These are phyloP conservation scores for Acleris sparsana DNA, from an alignment of 2,888 invertebrate genomes.

Conservation along the genomic window DNA sequence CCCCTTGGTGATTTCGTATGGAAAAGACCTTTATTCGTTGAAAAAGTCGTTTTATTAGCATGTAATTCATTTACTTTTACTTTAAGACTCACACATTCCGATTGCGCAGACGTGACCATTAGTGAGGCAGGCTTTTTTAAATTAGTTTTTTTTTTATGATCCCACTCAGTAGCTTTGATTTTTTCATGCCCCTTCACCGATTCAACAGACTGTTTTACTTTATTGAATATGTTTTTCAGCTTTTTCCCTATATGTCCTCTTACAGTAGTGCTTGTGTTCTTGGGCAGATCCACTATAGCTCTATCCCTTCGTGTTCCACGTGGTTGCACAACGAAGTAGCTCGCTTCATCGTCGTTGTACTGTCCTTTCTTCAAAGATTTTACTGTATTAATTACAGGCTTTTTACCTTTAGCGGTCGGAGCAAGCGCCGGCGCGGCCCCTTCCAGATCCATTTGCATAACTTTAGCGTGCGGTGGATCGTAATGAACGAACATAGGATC, in stretches of 20 bases:
- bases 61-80: no score
- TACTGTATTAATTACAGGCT: conserved; percentile 21
- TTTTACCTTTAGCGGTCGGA: conserved; percentile 40
- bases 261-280: conserved; percentile 48
- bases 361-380: not conserved
- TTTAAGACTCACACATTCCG: no score
- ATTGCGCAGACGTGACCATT: no score
- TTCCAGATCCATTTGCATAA: no score
- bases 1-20: no score
- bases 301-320: conserved; percentile 43
- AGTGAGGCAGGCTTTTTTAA: no score
- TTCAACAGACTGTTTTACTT: conserved; percentile 56
- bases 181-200: not conserved
- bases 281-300: conserved; percentile 48
- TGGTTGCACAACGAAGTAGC: conserved; percentile 19
- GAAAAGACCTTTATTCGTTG: no score
- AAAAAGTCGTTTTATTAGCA: no score
- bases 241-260: conserved; percentile 53
- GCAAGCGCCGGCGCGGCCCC: conserved; percentile 11
- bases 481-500: conserved; percentile 45
- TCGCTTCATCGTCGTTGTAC: not conserved
- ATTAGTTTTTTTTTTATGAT: no score
- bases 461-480: conserved; percentile 12
- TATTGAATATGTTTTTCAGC: conserved; percentile 52
- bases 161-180: no score